These are phyloP conservation scores for Drosophila algonquin DNA, from an alignment of 2,888 invertebrate species.

Conservation along the genomic window DNA sequence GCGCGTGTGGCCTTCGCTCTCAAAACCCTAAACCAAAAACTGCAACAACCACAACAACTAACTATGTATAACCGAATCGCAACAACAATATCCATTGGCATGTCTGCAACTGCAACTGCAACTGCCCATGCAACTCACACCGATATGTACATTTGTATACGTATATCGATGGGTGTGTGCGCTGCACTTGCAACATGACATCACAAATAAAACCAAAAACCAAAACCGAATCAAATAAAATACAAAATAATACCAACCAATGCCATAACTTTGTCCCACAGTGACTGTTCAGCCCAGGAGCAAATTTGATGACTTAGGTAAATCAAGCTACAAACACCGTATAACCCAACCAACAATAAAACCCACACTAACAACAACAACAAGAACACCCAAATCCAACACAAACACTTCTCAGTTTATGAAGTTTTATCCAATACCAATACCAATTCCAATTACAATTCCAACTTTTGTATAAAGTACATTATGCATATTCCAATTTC, in stretches of 20 bases:
- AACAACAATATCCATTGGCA: conserved; percentile 29
- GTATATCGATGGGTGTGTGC: conserved; percentile 27
- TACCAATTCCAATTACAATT: conserved; percentile 33
- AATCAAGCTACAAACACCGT: conserved; percentile 77
- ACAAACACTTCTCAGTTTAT: conserved; percentile 55
- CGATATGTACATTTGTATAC: background rate
- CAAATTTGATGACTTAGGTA: conserved; percentile 89
- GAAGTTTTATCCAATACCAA: conserved; percentile 45
- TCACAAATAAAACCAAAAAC: conserved; percentile 40
- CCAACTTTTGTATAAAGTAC: conserved; percentile 62
- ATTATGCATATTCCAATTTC: conserved; percentile 50
- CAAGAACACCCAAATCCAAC: conserved; percentile 38
- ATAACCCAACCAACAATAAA: conserved; percentile 31
- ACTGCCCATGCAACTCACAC: conserved; percentile 15
- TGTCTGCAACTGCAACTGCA: conserved; percentile 21
- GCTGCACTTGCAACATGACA: conserved; percentile 27
- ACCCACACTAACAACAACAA: conserved; percentile 39
- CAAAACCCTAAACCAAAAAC: conserved; percentile 38
- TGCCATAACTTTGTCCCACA: conserved; percentile 82
- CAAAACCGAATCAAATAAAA: conserved; percentile 48
- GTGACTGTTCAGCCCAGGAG: conserved; percentile 89
- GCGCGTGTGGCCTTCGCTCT: conserved; percentile 49
- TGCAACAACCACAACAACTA: conserved; percentile 48
- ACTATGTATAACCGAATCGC: conserved; percentile 44
- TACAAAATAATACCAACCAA: conserved; percentile 71